Evolutionary conservation across 2,113 vertebrate species (phyloP).

Genomic region (Cyanistes caeruleus): DNA sequence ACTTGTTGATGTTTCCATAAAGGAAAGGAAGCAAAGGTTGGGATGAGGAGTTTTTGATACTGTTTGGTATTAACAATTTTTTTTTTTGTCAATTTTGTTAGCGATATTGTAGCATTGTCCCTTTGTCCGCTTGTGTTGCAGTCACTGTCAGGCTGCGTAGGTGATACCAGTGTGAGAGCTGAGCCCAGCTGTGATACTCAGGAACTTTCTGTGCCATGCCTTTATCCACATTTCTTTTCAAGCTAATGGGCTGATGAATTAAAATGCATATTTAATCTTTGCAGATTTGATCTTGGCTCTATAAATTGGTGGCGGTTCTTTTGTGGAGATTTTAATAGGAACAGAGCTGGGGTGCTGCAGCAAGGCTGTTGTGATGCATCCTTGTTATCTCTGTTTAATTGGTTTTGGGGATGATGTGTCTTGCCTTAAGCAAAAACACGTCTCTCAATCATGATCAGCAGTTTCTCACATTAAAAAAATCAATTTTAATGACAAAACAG

Average conservation of each 20-base stretch:
- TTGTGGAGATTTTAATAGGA: not conserved
- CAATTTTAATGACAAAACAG: not conserved
- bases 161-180: not conserved
- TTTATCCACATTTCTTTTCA: not conserved
- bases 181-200: not conserved
- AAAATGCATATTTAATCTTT: not conserved
- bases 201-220: not conserved
- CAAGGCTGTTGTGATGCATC: not conserved
- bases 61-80: not conserved
- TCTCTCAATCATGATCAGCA: not conserved
- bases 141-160: not conserved
- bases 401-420: not conserved
- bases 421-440: not conserved
- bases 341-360: rapidly evolving
- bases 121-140: not conserved
- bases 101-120: not conserved
- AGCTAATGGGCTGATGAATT: not conserved
- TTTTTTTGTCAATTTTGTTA: too few relatives aligned
- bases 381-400: not conserved
- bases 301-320: not conserved
- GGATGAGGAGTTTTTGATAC: not conserved
- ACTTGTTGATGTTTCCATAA: not conserved
- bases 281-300: not conserved
- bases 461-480: not conserved
- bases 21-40: not conserved